phyloP scores from a whole-genome alignment of 2,113 vertebrate genomes.

The Stigmatopora nigra region DNA sequence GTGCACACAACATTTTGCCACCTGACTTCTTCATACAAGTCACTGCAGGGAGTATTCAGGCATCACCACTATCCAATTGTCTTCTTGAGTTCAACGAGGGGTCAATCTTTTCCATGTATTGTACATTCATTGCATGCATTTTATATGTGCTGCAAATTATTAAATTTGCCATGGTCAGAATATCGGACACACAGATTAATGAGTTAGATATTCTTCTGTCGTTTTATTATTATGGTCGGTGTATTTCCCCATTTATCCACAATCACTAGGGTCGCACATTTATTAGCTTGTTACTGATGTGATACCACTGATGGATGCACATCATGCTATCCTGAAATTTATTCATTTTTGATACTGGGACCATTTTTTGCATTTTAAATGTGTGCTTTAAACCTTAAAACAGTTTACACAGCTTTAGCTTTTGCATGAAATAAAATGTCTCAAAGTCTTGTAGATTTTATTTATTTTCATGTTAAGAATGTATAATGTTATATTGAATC shows the following conservation, averaged over 20 bases:
- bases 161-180: background rate
- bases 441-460: too few relatives aligned
- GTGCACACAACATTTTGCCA: conserved; percentile 22
- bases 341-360: conserved; percentile 40
- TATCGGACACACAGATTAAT: background rate
- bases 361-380: conserved; percentile 48
- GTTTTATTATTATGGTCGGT: conserved; percentile 3
- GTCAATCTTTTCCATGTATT: conserved; percentile 32
- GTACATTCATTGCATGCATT: background rate
- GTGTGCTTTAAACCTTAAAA: conserved; percentile 48
- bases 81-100: conserved; percentile 23
- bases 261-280: conserved; percentile 18
- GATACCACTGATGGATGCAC: conserved; percentile 31
- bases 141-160: background rate
- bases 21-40: conserved; percentile 21
- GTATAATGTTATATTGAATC: too few relatives aligned
- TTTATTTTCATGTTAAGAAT: too few relatives aligned
- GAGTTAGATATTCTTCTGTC: background rate
- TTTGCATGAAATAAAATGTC: too few relatives aligned
- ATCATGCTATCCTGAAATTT: conserved; percentile 22
- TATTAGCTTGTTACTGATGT: conserved; percentile 38
- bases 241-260: conserved; percentile 14
- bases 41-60: conserved; percentile 22
- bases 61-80: conserved; percentile 20
- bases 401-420: conserved; percentile 8